Conservation (phyloP, 2,888 invertebrate species). For the Escarpia spicata region DNA sequence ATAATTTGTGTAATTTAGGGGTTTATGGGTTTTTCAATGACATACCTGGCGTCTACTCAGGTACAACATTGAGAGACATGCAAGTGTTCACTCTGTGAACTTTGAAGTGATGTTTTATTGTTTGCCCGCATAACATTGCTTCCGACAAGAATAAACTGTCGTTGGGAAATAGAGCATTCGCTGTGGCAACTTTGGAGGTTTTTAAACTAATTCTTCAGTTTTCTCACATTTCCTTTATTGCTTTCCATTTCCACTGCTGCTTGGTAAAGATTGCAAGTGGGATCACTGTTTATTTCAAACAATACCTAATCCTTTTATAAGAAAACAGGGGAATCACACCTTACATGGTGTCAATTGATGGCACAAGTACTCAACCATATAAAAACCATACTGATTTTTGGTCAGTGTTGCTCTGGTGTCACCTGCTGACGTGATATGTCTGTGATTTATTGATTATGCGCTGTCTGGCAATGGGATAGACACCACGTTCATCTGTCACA, state of each 20-base stretch:
- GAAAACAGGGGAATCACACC: neutral
- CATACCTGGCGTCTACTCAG: neutral
- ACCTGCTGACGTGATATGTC: neutral
- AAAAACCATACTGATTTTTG: neutral
- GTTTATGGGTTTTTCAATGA: conserved; percentile 6
- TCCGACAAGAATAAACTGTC: neutral
- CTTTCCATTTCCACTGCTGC: neutral
- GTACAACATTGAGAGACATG: neutral
- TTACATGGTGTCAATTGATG: neutral
- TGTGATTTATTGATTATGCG: neutral
- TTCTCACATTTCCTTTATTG: neutral
- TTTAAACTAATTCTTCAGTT: neutral
- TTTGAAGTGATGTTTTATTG: neutral
- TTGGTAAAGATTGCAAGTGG: neutral
- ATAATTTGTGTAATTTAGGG: conserved; percentile 5
- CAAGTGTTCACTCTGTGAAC: neutral
- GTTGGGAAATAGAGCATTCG: neutral
- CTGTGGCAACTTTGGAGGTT: neutral
- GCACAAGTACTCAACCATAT: neutral
- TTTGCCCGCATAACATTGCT: neutral
- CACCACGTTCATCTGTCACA: neutral
- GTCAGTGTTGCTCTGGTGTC: neutral
- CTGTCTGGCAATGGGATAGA: neutral
- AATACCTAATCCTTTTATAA: neutral
- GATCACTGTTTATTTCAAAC: neutral